These are phyloP conservation scores for Caenorhabditis panamensis DNA, from an alignment of 2,888 invertebrate genomes.

Conservation along the genomic window DNA sequence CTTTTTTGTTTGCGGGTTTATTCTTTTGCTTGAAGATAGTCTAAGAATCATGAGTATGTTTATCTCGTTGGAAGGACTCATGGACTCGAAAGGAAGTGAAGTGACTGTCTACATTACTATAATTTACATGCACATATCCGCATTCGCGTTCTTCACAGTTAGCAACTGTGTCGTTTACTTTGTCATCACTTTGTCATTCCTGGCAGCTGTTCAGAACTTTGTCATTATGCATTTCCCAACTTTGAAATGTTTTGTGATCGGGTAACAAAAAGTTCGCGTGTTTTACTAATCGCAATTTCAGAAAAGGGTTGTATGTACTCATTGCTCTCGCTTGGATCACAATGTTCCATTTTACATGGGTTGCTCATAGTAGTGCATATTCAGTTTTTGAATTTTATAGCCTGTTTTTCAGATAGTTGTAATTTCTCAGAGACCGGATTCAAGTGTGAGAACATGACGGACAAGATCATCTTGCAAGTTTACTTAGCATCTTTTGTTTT, in stretches of 20 bases:
- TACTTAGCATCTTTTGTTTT: neutral
- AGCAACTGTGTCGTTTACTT: neutral
- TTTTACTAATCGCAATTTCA: too few species aligned
- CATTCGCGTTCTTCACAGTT: neutral
- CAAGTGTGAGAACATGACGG: neutral
- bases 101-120: neutral
- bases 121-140: neutral
- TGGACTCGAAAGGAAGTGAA: neutral
- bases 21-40: neutral
- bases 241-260: neutral
- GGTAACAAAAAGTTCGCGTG: neutral
- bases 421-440: neutral
- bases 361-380: neutral
- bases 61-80: neutral
- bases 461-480: neutral
- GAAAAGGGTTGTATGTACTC: neutral
- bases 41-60: neutral
- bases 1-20: neutral
- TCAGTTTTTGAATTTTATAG: too few species aligned
- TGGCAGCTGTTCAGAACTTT: constrained; percentile 1
- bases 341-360: neutral
- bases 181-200: neutral
- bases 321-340: neutral
- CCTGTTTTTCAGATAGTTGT: constrained; percentile 9
- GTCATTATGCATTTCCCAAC: neutral